These are phyloP conservation scores for Trypoxylon attenuatum DNA, from an alignment of 2,888 invertebrate species.

Conservation along the genomic window DNA sequence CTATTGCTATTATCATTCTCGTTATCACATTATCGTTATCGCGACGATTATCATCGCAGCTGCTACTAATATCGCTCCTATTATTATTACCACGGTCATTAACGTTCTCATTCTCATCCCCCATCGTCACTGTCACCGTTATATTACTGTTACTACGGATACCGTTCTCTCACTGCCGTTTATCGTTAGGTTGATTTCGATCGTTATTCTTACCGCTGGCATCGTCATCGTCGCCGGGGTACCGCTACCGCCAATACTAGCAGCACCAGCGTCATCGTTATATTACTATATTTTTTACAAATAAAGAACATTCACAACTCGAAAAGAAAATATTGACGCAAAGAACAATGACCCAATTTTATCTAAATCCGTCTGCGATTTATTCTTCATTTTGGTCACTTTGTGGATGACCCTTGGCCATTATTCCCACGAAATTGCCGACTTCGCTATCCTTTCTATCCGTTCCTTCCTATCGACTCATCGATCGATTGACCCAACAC, in stretches of 20 bases:
- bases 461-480: neutral
- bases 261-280: conserved; percentile 45
- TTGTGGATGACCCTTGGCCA: too few relatives aligned
- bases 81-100: neutral
- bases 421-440: too few relatives aligned
- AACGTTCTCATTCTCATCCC: neutral
- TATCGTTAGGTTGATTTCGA: neutral
- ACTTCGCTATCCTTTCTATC: neutral
- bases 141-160: conserved; percentile 9
- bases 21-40: conserved; percentile 6
- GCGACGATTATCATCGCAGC: conserved; percentile 6
- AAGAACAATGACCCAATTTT: neutral
- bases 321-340: conserved; percentile 26
- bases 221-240: conserved; percentile 23
- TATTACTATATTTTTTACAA: conserved; percentile 74
- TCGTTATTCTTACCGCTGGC: conserved; percentile 11
- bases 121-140: conserved; percentile 1
- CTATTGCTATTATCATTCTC: conserved; percentile 1
- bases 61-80: conserved; percentile 13
- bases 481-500: neutral
- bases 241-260: conserved; percentile 21
- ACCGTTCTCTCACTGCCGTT: conserved; percentile 13
- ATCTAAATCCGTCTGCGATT: neutral
- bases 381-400: neutral
- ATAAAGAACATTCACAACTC: conserved; percentile 62